Conservation (phyloP, 2,888 invertebrate species). For the Cantharis lateralis region DNA sequence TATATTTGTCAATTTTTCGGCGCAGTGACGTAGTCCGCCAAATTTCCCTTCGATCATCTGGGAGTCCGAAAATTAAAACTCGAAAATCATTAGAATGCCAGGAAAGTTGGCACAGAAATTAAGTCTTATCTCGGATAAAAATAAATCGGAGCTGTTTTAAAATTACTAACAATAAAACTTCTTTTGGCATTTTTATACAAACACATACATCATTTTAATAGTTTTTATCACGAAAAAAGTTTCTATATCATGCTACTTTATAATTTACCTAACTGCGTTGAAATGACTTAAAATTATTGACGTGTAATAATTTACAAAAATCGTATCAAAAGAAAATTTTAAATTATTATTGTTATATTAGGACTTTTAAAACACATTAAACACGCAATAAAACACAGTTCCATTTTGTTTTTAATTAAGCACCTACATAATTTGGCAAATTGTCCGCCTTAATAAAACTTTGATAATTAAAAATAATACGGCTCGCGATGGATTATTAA, state of each 20-base stretch:
- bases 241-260: slow-evolving; percentile 1
- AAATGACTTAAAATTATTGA: slow-evolving; percentile 1
- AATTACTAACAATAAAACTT: not conserved
- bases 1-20: slow-evolving; percentile 4
- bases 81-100: not conserved
- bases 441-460: not conserved
- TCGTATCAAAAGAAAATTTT: not conserved
- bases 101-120: not conserved
- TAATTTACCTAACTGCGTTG: not conserved
- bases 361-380: not conserved
- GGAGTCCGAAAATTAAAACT: not conserved
- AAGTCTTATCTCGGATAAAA: not conserved
- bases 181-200: not conserved
- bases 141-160: not conserved
- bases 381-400: not conserved
- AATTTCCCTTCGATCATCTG: not conserved
- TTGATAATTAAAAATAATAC: not conserved
- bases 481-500: not conserved
- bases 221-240: slow-evolving; percentile 3
- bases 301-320: not conserved
- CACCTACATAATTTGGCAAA: not conserved
- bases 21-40: slow-evolving; percentile 13
- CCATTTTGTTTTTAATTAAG: not conserved
- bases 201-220: slow-evolving; percentile 4
- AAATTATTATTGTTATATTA: not conserved